phyloP scores from a whole-genome alignment of 2,797 vertebrate species.

The Oryzias sinensis region DNA sequence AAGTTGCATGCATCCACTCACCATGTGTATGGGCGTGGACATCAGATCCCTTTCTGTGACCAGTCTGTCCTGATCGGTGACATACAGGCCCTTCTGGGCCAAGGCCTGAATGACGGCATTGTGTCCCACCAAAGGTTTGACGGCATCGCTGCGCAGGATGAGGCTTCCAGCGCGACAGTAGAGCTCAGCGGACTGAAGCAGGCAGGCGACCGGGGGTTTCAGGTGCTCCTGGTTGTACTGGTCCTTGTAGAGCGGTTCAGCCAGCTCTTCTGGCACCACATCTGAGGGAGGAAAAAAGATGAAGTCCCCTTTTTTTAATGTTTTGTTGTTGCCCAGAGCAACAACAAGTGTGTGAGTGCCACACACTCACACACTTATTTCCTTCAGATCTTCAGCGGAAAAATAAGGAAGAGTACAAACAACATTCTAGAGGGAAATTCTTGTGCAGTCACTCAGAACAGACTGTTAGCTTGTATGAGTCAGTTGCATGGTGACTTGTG shows the following conservation, averaged over 20 bases:
- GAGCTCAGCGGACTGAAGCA: slow-evolving; percentile 94
- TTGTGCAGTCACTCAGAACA: not conserved
- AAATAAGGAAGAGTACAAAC: not conserved
- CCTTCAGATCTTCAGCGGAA: not conserved
- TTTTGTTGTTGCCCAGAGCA: no score
- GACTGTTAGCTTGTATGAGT: slow-evolving; percentile 2
- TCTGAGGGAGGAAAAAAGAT: slow-evolving; percentile 71
- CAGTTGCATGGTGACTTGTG: not conserved
- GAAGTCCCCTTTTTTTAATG: not conserved
- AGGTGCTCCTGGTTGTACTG: slow-evolving; percentile 98
- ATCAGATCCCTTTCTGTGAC: slow-evolving; percentile 94
- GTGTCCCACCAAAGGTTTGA: slow-evolving; percentile 94
- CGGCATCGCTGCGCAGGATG: slow-evolving; percentile 95
- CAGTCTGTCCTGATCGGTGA: slow-evolving; percentile 93
- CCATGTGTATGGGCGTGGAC: slow-evolving; percentile 91
- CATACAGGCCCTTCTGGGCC: slow-evolving; percentile 95
- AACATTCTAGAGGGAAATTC: not conserved
- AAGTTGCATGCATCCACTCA: slow-evolving; percentile 66
- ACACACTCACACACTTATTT: no score
- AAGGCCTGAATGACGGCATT: slow-evolving; percentile 97
- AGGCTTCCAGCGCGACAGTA: slow-evolving; percentile 97
- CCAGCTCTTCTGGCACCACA: slow-evolving; percentile 89
- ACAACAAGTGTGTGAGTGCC: no score
- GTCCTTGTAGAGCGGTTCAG: slow-evolving; percentile 92
- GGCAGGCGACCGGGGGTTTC: slow-evolving; percentile 91